phyloP scores from a whole-genome alignment of 2,888 invertebrate species.

The Nebria salina region DNA sequence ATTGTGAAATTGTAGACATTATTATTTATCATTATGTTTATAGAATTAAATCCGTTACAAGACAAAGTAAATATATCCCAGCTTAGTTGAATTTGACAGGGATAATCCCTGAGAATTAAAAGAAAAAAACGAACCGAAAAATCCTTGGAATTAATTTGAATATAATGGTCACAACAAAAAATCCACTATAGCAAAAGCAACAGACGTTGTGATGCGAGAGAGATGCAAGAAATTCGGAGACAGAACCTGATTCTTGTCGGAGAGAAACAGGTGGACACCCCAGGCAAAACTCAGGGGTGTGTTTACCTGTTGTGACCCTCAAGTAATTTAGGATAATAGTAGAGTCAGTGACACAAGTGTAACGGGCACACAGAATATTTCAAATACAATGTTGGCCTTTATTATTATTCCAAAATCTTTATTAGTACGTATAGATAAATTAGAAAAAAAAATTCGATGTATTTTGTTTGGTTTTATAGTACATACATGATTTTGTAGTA shows the following conservation, averaged over 20 bases:
- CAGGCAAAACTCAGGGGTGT: not conserved
- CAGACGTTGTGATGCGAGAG: not conserved
- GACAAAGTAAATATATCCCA: not conserved
- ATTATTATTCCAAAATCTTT: too few species aligned
- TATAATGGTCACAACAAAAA: not conserved
- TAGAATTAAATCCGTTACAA: not conserved
- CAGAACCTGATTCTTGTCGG: conserved; percentile 3
- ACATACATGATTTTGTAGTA: not conserved
- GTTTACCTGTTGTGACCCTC: conserved; percentile 1
- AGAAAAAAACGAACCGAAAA: not conserved
- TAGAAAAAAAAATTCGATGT: not conserved
- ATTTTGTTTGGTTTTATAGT: not conserved
- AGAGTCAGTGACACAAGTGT: conserved; percentile 1
- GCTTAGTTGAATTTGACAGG: not conserved
- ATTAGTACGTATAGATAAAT: too few species aligned
- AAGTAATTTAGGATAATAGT: not conserved
- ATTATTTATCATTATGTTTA: not conserved
- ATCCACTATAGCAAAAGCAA: conserved; percentile 4
- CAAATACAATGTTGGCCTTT: too few species aligned
- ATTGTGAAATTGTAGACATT: not conserved
- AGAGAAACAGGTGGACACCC: conserved; percentile 10
- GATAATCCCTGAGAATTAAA: not conserved
- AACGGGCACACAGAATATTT: not conserved
- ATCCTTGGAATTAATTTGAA: not conserved
- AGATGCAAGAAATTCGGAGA: not conserved